A percentile compares a stretch with the other conserved stretches of the same genome.
Conservation (phyloP, 2,888 invertebrate genomes). For the Myathropa florea region DNA sequence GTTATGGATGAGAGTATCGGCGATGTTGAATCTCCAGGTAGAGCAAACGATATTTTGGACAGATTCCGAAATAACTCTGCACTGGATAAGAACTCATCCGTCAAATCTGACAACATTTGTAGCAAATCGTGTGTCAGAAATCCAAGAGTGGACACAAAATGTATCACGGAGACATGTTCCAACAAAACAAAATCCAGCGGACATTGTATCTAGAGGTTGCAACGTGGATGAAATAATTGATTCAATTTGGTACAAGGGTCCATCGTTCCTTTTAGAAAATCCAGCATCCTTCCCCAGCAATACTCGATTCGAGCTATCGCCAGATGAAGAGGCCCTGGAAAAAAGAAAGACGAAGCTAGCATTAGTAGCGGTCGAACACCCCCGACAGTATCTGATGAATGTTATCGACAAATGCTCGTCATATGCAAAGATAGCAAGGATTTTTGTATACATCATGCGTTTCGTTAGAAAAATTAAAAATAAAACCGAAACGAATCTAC, state of each 20-base stretch:
- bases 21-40: slow-evolving; percentile 26
- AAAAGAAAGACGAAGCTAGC: not conserved
- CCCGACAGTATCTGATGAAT: not conserved
- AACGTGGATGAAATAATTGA: slow-evolving; percentile 13
- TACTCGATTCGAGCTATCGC: not conserved
- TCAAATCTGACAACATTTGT: slow-evolving; percentile 30
- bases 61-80: slow-evolving; percentile 41
- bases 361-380: slow-evolving; percentile 1
- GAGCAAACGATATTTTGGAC: slow-evolving; percentile 31
- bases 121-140: slow-evolving; percentile 42
- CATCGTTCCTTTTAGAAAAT: not conserved
- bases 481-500: not conserved
- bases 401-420: not conserved
- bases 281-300: not conserved
- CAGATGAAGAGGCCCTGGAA: slow-evolving; percentile 1
- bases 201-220: slow-evolving; percentile 28
- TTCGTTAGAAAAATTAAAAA: not conserved
- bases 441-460: not conserved
- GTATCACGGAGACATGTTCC: slow-evolving; percentile 33
- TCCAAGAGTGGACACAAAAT: slow-evolving; percentile 40
- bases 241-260: slow-evolving; percentile 39
- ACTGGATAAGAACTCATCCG: slow-evolving; percentile 37
- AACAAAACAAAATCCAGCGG: slow-evolving; percentile 34
- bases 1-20: slow-evolving; percentile 21
- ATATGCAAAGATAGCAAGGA: not conserved